Evolutionary conservation across 2,113 vertebrate species (phyloP), one percentile per base, ranked within the genome.

Genomic region (Spilogale gracilis): DNA sequence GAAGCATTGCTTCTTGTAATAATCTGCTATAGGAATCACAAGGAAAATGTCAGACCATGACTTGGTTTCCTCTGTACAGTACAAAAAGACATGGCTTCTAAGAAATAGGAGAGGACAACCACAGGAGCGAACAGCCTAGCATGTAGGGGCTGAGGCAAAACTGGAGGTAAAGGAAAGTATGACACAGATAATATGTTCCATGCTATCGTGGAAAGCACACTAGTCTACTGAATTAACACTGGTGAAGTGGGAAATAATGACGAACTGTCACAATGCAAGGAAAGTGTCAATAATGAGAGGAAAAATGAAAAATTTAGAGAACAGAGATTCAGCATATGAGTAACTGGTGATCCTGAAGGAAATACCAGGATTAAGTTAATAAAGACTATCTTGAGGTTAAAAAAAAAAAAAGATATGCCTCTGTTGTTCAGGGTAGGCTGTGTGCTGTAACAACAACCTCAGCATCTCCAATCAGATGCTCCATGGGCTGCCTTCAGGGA

Each of bases 41-140:
- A 97, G 58, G 86, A 93, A 96, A 93, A 60, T 81, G n/a, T 86
- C 38, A 78, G 79, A 84, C 85, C 71, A 63, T 5, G n/a, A 69
- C 52, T 91, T 81, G 60, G 2, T 71, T 13, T 69, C 16, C 52
- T 92, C 81, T 45, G 45, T 85, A 69, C 8, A 76, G 20, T 71
- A 84, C 4, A 71, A 60, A 78, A 87, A 89, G 9, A 45, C 8
- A n/a, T 32, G 27, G 11, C 23, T 92, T 86, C 32, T 89, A 81
- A 87, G 89, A 79, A 93, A 78, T 23, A 76, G 27, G 32, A 65
- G 71, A 52, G 27, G 8, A 50, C 1, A 43, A 25, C 48, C 38
- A 61, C 25, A 86, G 50, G n/a, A 90, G n/a, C 65, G 25, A 87
- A 87, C 3, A 71, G 45, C 82, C 21, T 74, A 85, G 89, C 48